Conservation (phyloP, 2,797 vertebrate species). For the Pangasius djambal region DNA sequence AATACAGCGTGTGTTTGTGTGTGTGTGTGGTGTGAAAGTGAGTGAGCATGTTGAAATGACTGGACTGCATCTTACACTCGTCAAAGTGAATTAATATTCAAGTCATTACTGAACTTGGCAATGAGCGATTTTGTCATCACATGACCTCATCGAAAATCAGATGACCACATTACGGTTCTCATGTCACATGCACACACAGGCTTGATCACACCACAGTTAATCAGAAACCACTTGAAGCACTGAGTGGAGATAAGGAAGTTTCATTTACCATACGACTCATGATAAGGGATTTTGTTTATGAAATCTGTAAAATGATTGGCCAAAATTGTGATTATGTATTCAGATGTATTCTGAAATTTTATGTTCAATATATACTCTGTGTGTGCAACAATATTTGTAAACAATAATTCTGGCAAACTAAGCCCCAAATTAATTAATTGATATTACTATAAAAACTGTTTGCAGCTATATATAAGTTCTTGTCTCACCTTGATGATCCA, state of each 20-base stretch:
- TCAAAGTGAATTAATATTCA: neutral
- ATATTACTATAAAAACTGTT: neutral
- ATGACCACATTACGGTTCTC: neutral
- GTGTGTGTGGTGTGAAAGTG: neutral
- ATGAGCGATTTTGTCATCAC: neutral
- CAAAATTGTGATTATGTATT: neutral
- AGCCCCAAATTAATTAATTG: neutral
- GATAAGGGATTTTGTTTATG: neutral
- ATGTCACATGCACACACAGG: neutral
- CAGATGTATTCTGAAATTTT: neutral
- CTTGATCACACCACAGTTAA: constrained; percentile 1
- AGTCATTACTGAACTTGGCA: neutral
- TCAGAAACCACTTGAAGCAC: neutral
- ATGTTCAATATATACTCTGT: neutral
- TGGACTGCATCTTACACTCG: neutral
- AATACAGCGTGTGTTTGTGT: neutral
- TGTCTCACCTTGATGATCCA: constrained; percentile 89
- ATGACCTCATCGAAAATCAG: neutral
- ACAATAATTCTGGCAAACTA: neutral
- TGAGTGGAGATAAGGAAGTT: neutral
- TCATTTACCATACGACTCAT: neutral
- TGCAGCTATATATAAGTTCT: neutral
- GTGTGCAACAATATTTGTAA: neutral
- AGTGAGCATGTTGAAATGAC: neutral
- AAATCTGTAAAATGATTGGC: neutral